phyloP scores from a whole-genome alignment of 2,113 vertebrate genomes.

The Salminus brasiliensis region DNA sequence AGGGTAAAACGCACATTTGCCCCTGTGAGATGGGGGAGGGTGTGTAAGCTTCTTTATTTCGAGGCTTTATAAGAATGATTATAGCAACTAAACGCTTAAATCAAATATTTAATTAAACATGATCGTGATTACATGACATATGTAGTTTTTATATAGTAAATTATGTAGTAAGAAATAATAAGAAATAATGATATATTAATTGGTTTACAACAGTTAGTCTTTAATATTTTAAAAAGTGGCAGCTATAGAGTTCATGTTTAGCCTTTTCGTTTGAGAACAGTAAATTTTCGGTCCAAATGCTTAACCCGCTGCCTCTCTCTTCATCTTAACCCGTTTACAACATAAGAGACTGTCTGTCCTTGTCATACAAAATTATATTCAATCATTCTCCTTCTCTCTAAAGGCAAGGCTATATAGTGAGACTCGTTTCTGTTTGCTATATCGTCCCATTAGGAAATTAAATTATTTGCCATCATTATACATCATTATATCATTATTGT shows the following conservation, averaged over 20 bases:
- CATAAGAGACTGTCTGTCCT: constrained; percentile 68
- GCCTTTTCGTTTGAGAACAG: constrained; percentile 55
- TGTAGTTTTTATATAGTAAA: too few relatives aligned
- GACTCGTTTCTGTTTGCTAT: not conserved
- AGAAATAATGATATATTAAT: not conserved
- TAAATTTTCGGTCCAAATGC: constrained; percentile 64
- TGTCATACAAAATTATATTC: constrained; percentile 33
- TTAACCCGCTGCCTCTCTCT: constrained; percentile 51
- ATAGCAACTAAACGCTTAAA: too few relatives aligned
- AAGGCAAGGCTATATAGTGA: constrained; percentile 22
- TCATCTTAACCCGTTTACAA: constrained; percentile 55
- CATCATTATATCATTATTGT: too few relatives aligned
- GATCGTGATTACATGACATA: too few relatives aligned
- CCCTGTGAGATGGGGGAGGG: constrained; percentile 21
- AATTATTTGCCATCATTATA: too few relatives aligned
- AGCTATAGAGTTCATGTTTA: constrained; percentile 48
- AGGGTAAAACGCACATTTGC: constrained; percentile 73
- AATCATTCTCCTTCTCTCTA: constrained; percentile 4
- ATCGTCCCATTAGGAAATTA: too few relatives aligned
- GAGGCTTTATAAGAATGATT: too few relatives aligned
- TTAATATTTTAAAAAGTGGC: not conserved
- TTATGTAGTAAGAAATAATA: too few relatives aligned
- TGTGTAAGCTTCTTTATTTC: not conserved
- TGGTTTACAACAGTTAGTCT: too few relatives aligned
- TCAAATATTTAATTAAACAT: too few relatives aligned